Conservation (phyloP, 2,797 vertebrate species). For the Takifugu rubripes region DNA sequence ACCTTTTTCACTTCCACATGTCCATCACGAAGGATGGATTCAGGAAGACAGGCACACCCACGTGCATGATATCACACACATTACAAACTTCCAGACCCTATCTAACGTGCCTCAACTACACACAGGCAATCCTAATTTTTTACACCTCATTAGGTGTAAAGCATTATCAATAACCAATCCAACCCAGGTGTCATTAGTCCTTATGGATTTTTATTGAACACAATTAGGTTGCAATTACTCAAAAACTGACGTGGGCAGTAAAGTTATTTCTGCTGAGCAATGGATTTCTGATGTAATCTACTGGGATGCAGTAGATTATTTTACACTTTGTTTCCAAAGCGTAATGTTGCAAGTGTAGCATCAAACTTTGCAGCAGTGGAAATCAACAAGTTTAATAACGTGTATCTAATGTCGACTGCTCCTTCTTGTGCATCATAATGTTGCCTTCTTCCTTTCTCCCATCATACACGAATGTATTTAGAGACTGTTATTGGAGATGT, state of each 20-base stretch:
- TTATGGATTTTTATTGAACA: constrained; percentile 62
- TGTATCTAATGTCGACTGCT: too few relatives aligned
- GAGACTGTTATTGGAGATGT: too few relatives aligned
- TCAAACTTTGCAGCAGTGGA: constrained; percentile 2
- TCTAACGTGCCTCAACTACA: constrained; percentile 11
- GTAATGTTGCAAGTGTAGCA: constrained; percentile 14
- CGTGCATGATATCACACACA: constrained; percentile 19
- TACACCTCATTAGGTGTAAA: constrained; percentile 43
- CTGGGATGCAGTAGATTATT: constrained; percentile 12
- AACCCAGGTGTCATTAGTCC: constrained; percentile 59
- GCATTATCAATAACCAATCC: constrained; percentile 59
- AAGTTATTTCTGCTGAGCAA: constrained; percentile 50
- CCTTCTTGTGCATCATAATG: too few relatives aligned
- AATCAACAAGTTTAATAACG: too few relatives aligned
- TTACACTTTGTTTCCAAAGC: constrained; percentile 9
- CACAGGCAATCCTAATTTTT: constrained; percentile 26
- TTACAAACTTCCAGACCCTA: constrained; percentile 6
- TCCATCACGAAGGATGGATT: constrained; percentile 69
- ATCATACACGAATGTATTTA: too few relatives aligned
- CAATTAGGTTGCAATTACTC: constrained; percentile 50
- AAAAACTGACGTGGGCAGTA: constrained; percentile 51
- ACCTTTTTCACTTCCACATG: constrained; percentile 72
- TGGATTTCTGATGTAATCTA: constrained; percentile 26
- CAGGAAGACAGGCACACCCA: constrained; percentile 38
- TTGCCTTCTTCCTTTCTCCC: too few relatives aligned